Conservation (phyloP, 2,888 invertebrate genomes). For the Oxyscelio sp. region DNA sequence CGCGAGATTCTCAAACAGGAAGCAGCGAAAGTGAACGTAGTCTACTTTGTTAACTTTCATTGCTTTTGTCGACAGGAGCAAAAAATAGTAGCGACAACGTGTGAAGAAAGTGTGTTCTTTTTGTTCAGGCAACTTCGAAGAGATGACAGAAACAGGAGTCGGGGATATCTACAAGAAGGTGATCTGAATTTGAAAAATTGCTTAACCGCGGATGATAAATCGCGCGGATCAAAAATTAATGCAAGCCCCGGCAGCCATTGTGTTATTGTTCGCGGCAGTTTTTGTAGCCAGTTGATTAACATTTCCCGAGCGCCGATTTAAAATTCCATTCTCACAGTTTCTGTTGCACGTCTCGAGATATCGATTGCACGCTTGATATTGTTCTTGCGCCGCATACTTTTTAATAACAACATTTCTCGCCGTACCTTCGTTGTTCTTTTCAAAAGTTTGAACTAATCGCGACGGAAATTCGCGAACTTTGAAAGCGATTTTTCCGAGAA, state of each 20-base stretch:
- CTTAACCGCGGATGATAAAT: too few species aligned
- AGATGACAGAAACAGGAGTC: slow-evolving; percentile 39
- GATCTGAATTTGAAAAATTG: slow-evolving; percentile 6
- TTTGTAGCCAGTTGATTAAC: background rate
- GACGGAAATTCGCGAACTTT: slow-evolving; percentile 16
- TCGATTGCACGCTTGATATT: too few species aligned
- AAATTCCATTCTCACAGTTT: background rate
- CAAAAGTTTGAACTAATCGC: slow-evolving; percentile 16
- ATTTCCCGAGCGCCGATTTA: background rate
- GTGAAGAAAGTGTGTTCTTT: background rate
- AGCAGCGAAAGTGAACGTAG: slow-evolving; percentile 27
- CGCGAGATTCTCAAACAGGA: slow-evolving; percentile 3
- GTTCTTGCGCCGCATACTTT: background rate
- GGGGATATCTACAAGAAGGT: slow-evolving; percentile 36
- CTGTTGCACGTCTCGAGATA: background rate
- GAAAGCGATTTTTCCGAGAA: background rate
- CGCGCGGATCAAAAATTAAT: too few species aligned
- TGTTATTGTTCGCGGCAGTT: too few species aligned
- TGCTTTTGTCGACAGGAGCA: background rate
- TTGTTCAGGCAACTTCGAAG: background rate
- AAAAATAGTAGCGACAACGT: background rate
- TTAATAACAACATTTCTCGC: slow-evolving; percentile 35
- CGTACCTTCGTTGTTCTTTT: slow-evolving; percentile 27
- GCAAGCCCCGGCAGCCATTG: too few species aligned
- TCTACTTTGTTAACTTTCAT: slow-evolving; percentile 1